Evolutionary conservation across 2,113 vertebrate genomes (phyloP).

Genomic region (Butorides virescens): DNA sequence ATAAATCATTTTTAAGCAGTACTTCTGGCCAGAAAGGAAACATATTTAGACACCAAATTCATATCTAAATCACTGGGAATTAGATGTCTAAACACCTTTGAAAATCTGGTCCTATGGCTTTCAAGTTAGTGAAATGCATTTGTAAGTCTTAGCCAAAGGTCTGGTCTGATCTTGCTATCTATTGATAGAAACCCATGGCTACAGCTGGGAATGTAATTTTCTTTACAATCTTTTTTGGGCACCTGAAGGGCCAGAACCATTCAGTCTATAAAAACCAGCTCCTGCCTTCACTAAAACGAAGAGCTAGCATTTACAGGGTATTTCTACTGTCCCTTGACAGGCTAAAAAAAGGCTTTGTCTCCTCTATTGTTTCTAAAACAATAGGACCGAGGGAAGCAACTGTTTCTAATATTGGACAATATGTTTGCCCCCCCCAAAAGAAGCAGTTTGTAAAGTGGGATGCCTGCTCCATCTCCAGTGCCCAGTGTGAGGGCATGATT

Average conservation of each 20-base stretch:
- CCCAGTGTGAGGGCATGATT: not conserved
- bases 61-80: not conserved
- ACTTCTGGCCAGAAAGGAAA: not conserved
- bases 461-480: not conserved
- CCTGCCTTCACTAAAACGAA: not conserved
- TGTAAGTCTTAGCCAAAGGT: not conserved
- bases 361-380: not conserved
- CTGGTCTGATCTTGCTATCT: slow-evolving; percentile 1
- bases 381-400: not conserved
- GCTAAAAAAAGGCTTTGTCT: not conserved
- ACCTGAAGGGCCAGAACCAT: not conserved
- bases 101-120: not conserved
- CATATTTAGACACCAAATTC: not conserved
- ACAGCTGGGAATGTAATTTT: not conserved
- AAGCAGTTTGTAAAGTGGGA: not conserved
- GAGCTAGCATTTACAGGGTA: not conserved
- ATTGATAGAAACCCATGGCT: not conserved
- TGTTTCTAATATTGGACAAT: not conserved
- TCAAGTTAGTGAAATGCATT: not conserved
- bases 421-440: not conserved
- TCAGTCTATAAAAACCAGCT: not conserved
- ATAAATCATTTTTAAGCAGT: not conserved
- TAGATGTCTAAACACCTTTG: not conserved
- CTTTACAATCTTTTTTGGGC: not conserved
- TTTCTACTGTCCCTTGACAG: not conserved